Base-by-base conservation (phyloP, 2,113 vertebrate species). In the Takifugu flavidus region DNA sequence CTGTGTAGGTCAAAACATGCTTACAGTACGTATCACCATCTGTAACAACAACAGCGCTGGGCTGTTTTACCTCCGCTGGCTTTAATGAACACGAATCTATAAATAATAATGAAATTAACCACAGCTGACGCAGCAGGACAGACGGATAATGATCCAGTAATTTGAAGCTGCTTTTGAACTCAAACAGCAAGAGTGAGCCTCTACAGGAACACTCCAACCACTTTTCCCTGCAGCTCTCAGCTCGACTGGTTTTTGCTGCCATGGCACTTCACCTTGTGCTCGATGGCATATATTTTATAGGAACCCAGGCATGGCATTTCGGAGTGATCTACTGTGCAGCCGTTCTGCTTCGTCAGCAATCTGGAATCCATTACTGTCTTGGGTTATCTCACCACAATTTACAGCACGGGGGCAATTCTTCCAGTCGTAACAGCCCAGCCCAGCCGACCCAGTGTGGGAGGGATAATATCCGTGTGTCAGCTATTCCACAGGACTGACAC, bases 341-440 rank as follows among this genome's bases (percentile, higher is more conserved):
- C 72, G 13, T 25, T 71, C 62, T 70, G 82, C 80, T 78, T 56
- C 64, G 90, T 92, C 91, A 93, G 89, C 91, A 90, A 90, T 90
- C 91, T 93, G 93, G 93, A 93, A 94, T 93, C 92, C 90, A 91
- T 91, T 91, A 91, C 62, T 62, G 86, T 74, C 90, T 91, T 89
- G 45, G 91, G 89, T 89, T 94, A 93, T 94, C 93, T 92, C 90
- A 92, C 82, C 67, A 66, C 71, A 88, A 88, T 91, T 77, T 84
- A 84, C 74, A 88, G 89, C 25, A 56, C 13, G 69, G 79, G 89
- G 89, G 91, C 91, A 89, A 92, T 90, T 93, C 83, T 87, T 88
- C 78, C 84, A 85, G 82, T 82, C 85, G 47, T 56, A 44, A 13
- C 67, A 84, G 86, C 86, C 89, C 76, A 74, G 62, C 8, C 6